phyloP scores from a whole-genome alignment of 2,113 vertebrate genomes.

The Tichodroma muraria region DNA sequence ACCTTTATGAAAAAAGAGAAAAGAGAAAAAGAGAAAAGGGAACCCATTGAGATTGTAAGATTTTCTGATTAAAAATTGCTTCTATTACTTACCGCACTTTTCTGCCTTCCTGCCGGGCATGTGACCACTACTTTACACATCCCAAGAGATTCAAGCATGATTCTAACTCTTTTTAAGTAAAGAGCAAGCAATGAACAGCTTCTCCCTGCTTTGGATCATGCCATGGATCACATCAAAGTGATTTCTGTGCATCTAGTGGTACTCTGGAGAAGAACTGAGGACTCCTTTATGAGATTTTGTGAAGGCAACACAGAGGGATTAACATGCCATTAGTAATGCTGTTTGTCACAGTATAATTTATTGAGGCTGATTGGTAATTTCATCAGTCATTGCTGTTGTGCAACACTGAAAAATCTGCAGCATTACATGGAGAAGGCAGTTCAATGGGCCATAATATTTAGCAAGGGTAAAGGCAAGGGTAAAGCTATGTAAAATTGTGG shows the following conservation, averaged over 20 bases:
- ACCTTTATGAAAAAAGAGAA: neutral
- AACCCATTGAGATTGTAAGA: neutral
- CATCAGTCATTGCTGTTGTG: neutral
- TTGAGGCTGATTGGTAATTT: neutral
- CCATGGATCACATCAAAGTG: neutral
- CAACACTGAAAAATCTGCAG: neutral
- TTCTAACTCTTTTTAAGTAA: neutral
- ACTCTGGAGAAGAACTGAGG: neutral
- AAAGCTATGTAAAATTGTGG: neutral
- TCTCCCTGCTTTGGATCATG: neutral
- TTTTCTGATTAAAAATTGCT: slow-evolving; percentile 1
- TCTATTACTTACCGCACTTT: neutral
- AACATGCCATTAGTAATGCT: neutral
- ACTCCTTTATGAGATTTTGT: neutral
- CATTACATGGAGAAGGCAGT: neutral
- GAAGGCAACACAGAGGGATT: neutral
- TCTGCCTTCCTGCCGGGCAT: neutral
- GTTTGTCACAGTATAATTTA: neutral
- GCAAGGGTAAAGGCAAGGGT: neutral
- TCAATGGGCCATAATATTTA: neutral
- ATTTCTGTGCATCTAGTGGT: neutral
- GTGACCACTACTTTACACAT: neutral
- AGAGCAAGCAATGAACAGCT: neutral
- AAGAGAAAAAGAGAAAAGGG: too few species aligned
- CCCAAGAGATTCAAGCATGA: neutral